phyloP scores from a whole-genome alignment of 2,113 vertebrate species.

The Hirundichthys speculiger region DNA sequence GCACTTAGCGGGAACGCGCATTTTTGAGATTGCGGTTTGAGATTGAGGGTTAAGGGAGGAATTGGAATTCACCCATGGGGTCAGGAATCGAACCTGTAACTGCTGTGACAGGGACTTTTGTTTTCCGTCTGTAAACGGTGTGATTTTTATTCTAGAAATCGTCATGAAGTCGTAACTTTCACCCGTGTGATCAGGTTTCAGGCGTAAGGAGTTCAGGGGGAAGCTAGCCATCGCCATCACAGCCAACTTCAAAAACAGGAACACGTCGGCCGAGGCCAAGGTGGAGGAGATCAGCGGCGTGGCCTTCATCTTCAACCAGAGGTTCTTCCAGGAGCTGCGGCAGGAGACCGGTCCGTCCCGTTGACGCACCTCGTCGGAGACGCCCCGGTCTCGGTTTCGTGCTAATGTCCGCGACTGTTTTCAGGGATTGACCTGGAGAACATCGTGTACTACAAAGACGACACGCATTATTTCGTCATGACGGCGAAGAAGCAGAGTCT shows the following conservation, averaged over 20 bases:
- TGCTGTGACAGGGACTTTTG: too few relatives aligned
- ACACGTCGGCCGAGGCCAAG: conserved; percentile 94
- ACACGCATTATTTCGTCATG: conserved; percentile 99
- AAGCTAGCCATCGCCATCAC: conserved; percentile 97
- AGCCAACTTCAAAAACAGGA: conserved; percentile 95
- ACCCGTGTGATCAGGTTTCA: conserved; percentile 81
- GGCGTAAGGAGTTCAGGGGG: conserved; percentile 93
- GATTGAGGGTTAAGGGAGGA: too few relatives aligned
- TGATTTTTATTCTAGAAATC: too few relatives aligned
- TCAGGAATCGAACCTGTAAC: too few relatives aligned
- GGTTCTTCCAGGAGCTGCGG: conserved; percentile 95
- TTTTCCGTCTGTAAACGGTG: too few relatives aligned
- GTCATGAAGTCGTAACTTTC: too few relatives aligned
- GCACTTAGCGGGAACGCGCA: too few relatives aligned
- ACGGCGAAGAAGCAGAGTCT: conserved; percentile 98
- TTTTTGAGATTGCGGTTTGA: too few relatives aligned
- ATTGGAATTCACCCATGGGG: too few relatives aligned
- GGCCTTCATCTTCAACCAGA: conserved; percentile 98
- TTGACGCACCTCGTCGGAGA: background rate
- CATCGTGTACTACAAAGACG: conserved; percentile 98
- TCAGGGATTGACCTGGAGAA: conserved; percentile 96
- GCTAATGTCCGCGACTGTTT: background rate
- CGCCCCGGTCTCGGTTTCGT: background rate
- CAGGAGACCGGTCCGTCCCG: conserved; percentile 87
- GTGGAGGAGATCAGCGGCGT: conserved; percentile 97